Evolutionary conservation across 2,888 invertebrate genomes (phyloP).

Genomic region (Artemia sinica): DNA sequence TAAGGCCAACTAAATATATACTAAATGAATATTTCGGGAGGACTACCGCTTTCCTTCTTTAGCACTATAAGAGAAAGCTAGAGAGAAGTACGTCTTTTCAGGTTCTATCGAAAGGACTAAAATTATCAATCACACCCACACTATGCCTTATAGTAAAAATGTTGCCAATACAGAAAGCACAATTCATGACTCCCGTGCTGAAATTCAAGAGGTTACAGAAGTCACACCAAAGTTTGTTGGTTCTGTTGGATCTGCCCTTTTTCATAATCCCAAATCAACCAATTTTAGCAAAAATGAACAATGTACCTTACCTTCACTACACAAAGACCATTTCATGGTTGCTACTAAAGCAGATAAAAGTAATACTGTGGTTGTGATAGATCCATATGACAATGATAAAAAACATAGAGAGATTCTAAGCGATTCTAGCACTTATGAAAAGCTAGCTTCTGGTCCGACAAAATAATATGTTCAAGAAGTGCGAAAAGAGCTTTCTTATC

Average conservation of each 20-base stretch:
- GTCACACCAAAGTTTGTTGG: neutral
- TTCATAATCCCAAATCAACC: neutral
- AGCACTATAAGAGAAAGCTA: too few species aligned
- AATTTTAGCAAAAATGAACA: neutral
- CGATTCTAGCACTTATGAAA: neutral
- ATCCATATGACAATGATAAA: neutral
- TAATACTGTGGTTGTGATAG: neutral
- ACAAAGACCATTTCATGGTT: neutral
- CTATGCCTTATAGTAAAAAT: neutral
- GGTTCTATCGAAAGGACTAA: neutral
- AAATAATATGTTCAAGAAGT: neutral
- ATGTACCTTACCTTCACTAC: neutral
- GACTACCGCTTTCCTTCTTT: too few species aligned
- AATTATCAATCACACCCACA: neutral
- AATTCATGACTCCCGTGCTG: neutral
- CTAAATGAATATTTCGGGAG: too few species aligned
- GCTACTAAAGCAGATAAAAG: neutral
- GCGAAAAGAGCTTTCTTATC: too few species aligned
- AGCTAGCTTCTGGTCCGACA: neutral
- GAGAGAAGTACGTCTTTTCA: neutral
- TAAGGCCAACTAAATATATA: too few species aligned
- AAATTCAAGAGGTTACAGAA: slow-evolving; percentile 6
- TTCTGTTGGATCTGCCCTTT: neutral
- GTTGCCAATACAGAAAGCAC: neutral
- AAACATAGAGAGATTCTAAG: neutral